Evolutionary conservation across 92 coral and sea anemone species (phyloP).

Genomic region (Phenganax marumi): DNA sequence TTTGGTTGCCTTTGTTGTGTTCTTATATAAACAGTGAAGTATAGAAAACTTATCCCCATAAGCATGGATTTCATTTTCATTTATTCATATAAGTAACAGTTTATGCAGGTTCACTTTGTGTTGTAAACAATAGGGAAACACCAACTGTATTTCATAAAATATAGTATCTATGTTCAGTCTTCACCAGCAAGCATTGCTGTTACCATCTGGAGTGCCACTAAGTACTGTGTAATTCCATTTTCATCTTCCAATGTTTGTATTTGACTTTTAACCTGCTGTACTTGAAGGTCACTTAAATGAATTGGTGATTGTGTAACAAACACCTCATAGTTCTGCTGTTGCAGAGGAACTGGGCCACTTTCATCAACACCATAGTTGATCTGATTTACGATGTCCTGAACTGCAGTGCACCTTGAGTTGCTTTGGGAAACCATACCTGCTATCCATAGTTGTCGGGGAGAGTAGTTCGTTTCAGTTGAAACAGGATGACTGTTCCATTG

Average conservation of each 20-base stretch:
- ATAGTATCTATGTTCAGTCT: not conserved
- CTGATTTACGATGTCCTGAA: not conserved
- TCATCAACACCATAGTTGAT: slow-evolving; percentile 39
- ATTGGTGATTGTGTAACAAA: not conserved
- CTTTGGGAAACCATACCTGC: not conserved
- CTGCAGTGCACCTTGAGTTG: slow-evolving; percentile 14
- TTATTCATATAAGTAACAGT: not conserved
- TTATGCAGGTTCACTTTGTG: not conserved
- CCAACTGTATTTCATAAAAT: not conserved
- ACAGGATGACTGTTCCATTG: slow-evolving; percentile 25
- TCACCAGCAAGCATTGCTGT: not conserved
- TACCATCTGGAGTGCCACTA: slow-evolving; percentile 1
- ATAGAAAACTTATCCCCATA: not conserved
- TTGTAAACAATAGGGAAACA: not conserved
- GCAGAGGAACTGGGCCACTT: slow-evolving; percentile 41
- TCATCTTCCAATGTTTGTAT: not conserved
- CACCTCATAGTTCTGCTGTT: slow-evolving; percentile 20
- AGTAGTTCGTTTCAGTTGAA: slow-evolving; percentile 10
- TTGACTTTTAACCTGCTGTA: not conserved
- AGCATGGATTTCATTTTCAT: not conserved
- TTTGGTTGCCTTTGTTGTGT: not conserved
- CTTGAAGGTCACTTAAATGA: not conserved
- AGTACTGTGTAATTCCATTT: slow-evolving; percentile 25
- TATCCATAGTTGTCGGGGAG: slow-evolving; percentile 3
- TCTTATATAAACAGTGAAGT: not conserved